These are phyloP conservation scores for Eristalis arbustorum DNA, from an alignment of 2,888 invertebrate species.

Conservation along the genomic window DNA sequence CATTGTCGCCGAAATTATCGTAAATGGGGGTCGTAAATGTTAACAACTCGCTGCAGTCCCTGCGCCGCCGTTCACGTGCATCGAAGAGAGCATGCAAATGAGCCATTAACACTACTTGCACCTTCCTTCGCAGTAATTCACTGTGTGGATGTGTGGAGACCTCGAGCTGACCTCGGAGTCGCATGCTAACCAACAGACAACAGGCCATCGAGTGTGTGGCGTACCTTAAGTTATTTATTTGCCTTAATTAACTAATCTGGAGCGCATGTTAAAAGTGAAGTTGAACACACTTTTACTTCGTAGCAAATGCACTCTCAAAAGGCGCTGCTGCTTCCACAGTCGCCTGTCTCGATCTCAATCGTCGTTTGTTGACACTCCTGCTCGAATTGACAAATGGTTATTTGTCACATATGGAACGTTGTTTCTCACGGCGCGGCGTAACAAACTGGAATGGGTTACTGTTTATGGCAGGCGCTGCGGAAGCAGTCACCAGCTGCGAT, in stretches of 20 bases:
- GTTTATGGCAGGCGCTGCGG: background rate
- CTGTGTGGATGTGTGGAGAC: background rate
- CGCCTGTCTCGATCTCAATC: background rate
- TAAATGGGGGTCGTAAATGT: background rate
- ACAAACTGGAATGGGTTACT: background rate
- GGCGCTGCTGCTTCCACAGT: background rate
- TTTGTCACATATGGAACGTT: background rate
- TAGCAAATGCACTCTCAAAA: background rate
- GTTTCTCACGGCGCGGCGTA: background rate
- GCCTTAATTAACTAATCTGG: conserved; percentile 41
- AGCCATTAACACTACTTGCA: background rate
- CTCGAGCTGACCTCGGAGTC: background rate
- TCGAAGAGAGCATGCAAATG: background rate
- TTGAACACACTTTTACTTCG: conserved; percentile 39
- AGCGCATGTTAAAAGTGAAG: conserved; percentile 36
- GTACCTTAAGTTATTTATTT: background rate
- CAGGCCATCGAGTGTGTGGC: background rate
- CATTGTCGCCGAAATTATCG: background rate
- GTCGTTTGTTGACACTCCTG: background rate
- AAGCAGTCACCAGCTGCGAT: background rate
- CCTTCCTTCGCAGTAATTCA: background rate
- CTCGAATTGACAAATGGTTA: background rate
- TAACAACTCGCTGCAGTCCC: background rate
- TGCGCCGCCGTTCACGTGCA: background rate
- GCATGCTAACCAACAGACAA: background rate